Percentiles rank a stretch among this genome's conserved stretches.
These are phyloP conservation scores for Lagria hirta DNA, from an alignment of 2,888 invertebrate genomes.

Conservation along the genomic window DNA sequence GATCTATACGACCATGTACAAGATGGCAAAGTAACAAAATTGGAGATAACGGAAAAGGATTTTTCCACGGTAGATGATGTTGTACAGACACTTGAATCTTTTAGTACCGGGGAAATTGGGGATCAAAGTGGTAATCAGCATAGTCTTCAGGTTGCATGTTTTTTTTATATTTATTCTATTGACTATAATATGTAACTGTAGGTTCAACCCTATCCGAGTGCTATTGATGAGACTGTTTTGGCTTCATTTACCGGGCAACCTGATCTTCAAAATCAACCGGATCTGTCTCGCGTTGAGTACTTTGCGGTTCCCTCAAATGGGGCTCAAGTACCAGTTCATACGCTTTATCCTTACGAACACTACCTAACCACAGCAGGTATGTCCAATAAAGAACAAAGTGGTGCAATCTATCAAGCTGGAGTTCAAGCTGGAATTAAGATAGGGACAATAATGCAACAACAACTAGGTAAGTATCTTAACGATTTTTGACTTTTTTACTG, in stretches of 20 bases:
- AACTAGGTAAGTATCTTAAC: constrained; percentile 40
- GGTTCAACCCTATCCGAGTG: constrained; percentile 49
- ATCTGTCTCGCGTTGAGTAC: constrained; percentile 54
- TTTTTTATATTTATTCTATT: not conserved
- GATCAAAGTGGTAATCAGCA: constrained; percentile 52
- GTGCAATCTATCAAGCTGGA: constrained; percentile 50
- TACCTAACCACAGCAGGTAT: constrained; percentile 53
- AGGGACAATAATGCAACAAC: constrained; percentile 51
- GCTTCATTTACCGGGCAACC: constrained; percentile 51
- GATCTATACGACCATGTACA: constrained; percentile 47
- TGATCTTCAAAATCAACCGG: constrained; percentile 45
- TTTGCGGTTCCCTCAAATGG: constrained; percentile 52
- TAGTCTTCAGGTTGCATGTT: constrained; percentile 38
- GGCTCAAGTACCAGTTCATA: constrained; percentile 49
- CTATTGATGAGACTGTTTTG: constrained; percentile 53
- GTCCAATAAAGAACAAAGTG: constrained; percentile 45
- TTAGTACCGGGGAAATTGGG: constrained; percentile 57
- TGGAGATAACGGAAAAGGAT: constrained; percentile 45
- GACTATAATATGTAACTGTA: no score
- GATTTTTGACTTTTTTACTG: constrained; percentile 6
- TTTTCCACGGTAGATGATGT: constrained; percentile 51
- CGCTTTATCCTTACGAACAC: constrained; percentile 52
- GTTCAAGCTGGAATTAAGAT: constrained; percentile 54
- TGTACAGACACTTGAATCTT: constrained; percentile 55
- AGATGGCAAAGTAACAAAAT: constrained; percentile 41